Conservation (phyloP, 2,797 vertebrate genomes). For the Rhinogobio ventralis region DNA sequence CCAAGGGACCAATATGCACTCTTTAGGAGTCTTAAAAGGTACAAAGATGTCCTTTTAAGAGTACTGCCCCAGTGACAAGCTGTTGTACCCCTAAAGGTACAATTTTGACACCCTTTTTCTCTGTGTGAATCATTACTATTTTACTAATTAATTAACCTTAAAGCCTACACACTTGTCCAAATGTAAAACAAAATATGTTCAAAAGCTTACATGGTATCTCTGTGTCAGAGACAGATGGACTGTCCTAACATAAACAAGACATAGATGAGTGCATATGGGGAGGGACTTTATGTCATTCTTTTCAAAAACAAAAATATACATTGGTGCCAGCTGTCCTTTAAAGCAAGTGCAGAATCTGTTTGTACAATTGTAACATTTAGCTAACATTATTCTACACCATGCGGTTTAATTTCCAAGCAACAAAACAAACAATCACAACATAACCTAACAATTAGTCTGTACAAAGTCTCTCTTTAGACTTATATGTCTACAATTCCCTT, state of each 20-base stretch:
- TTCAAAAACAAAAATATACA: constrained; percentile 7
- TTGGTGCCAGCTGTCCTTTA: neutral
- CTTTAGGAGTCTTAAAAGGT: no score
- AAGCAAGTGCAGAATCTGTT: constrained; percentile 40
- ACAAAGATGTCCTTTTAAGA: no score
- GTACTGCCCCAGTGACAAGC: no score
- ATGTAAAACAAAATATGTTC: neutral
- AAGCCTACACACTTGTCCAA: neutral
- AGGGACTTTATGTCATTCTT: neutral
- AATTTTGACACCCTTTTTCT: no score
- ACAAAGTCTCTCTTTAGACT: constrained; percentile 18
- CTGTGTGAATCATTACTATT: neutral
- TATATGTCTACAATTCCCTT: neutral
- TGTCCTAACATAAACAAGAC: constrained; percentile 15
- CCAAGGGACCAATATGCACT: no score
- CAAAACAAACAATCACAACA: constrained; percentile 46
- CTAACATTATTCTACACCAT: constrained; percentile 10
- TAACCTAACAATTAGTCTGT: constrained; percentile 25
- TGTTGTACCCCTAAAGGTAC: no score
- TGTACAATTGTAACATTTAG: constrained; percentile 19
- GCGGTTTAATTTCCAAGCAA: constrained; percentile 43
- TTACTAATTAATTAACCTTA: neutral
- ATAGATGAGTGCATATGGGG: neutral
- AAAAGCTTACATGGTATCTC: neutral
- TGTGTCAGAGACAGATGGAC: constrained; percentile 1